Conservation (phyloP, 1,140 invertebrate species). For the Adoxophyes honmai region DNA sequence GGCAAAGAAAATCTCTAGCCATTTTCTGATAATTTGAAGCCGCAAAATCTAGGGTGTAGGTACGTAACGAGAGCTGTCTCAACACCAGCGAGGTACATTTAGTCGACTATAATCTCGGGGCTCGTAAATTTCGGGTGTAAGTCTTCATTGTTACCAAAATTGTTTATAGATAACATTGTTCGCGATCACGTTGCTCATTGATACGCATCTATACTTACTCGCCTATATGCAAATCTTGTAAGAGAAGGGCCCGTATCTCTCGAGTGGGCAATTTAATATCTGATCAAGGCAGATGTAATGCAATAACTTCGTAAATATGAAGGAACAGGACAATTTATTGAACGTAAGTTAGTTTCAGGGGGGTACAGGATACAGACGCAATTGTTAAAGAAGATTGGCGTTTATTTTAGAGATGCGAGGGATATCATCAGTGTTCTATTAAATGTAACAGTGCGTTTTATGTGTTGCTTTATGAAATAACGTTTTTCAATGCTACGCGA, state of each 20-base stretch:
- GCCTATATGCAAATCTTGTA: slow-evolving; percentile 39
- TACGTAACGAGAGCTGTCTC: too few species aligned
- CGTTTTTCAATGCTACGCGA: too few species aligned
- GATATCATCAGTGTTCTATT: slow-evolving; percentile 20
- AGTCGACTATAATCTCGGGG: neutral
- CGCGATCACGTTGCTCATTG: slow-evolving; percentile 17
- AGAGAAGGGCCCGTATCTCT: slow-evolving; percentile 39
- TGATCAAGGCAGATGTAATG: slow-evolving; percentile 57
- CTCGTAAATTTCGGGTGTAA: neutral
- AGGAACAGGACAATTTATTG: slow-evolving; percentile 47
- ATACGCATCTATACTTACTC: slow-evolving; percentile 10
- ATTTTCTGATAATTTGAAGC: too few species aligned
- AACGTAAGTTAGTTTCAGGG: slow-evolving; percentile 63
- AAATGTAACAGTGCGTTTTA: neutral
- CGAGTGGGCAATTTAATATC: slow-evolving; percentile 58
- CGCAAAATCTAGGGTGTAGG: too few species aligned
- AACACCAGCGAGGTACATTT: too few species aligned
- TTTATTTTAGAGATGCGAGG: slow-evolving; percentile 16
- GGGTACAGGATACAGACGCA: slow-evolving; percentile 51
- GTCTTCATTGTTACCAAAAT: slow-evolving; percentile 21
- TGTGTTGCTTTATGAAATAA: too few species aligned
- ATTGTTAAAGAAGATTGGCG: slow-evolving; percentile 50
- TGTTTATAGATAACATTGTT: slow-evolving; percentile 36
- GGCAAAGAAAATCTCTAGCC: too few species aligned
- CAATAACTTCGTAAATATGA: slow-evolving; percentile 66